phyloP scores from a whole-genome alignment of 2,888 invertebrate species.

The Sisyra terminalis region DNA sequence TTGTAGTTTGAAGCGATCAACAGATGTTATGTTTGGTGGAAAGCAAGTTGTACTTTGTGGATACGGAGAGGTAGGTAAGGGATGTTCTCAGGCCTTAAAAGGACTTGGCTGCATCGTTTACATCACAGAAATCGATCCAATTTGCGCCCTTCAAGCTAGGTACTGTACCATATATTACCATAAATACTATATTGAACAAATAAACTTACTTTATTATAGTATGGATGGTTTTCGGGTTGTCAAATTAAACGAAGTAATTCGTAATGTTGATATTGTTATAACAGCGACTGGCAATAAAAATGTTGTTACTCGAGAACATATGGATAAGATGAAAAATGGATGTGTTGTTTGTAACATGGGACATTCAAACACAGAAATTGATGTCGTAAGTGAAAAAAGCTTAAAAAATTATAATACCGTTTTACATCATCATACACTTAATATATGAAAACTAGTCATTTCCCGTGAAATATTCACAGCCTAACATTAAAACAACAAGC shows the following conservation, averaged over 20 bases:
- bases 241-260: slow-evolving; percentile 83
- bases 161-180: slow-evolving; percentile 20
- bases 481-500: too few species aligned
- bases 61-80: slow-evolving; percentile 95
- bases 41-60: slow-evolving; percentile 94
- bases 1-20: slow-evolving; percentile 55
- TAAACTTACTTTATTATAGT: slow-evolving; percentile 29
- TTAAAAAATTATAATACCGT: too few species aligned
- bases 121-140: slow-evolving; percentile 92
- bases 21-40: slow-evolving; percentile 95
- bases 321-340: slow-evolving; percentile 94
- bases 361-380: slow-evolving; percentile 91
- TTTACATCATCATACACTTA: too few species aligned
- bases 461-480: too few species aligned
- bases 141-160: slow-evolving; percentile 92
- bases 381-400: slow-evolving; percentile 61
- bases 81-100: slow-evolving; percentile 88
- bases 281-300: slow-evolving; percentile 98
- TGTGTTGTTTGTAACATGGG: slow-evolving; percentile 96
- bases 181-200: background rate
- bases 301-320: slow-evolving; percentile 85
- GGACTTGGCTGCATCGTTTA: slow-evolving; percentile 88
- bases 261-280: slow-evolving; percentile 87
- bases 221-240: slow-evolving; percentile 97
- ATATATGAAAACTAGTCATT: too few species aligned